These are phyloP conservation scores for Enteromius paludinosus DNA, from an alignment of 2,797 vertebrate species.

Conservation along the genomic window DNA sequence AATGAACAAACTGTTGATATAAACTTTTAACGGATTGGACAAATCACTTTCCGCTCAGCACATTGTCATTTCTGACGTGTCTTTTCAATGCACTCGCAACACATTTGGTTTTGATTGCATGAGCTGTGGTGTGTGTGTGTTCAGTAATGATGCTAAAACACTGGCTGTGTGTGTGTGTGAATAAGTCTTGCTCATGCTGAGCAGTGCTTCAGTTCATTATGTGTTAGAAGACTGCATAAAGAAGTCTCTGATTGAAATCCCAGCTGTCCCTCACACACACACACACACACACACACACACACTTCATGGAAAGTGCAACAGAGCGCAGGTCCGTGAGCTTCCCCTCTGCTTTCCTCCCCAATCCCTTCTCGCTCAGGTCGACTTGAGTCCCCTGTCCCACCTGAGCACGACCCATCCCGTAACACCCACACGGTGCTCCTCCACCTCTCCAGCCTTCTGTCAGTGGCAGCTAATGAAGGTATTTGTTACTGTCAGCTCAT, in stretches of 20 bases:
- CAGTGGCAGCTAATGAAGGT: constrained; percentile 50
- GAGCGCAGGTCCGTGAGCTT: constrained; percentile 36
- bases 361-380: constrained; percentile 25
- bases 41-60: constrained; percentile 56
- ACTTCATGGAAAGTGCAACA: constrained; percentile 50
- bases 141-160: constrained; percentile 49
- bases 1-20: constrained; percentile 57
- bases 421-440: not conserved
- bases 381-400: constrained; percentile 21
- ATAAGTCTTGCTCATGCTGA: constrained; percentile 73
- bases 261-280: constrained; percentile 71
- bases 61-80: constrained; percentile 48
- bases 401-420: constrained; percentile 7
- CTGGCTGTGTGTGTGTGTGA: constrained; percentile 45
- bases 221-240: constrained; percentile 77
- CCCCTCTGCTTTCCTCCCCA: constrained; percentile 28
- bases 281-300: constrained; percentile 42
- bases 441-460: constrained; percentile 15
- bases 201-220: constrained; percentile 77
- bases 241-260: constrained; percentile 75
- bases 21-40: constrained; percentile 55
- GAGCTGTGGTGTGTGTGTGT: constrained; percentile 38
- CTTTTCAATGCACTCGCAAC: constrained; percentile 50
- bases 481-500: constrained; percentile 60
- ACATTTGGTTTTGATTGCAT: constrained; percentile 49